Evolutionary conservation across 1,140 invertebrate genomes (phyloP).

Genomic region (Pogonomyrmex californicus): DNA sequence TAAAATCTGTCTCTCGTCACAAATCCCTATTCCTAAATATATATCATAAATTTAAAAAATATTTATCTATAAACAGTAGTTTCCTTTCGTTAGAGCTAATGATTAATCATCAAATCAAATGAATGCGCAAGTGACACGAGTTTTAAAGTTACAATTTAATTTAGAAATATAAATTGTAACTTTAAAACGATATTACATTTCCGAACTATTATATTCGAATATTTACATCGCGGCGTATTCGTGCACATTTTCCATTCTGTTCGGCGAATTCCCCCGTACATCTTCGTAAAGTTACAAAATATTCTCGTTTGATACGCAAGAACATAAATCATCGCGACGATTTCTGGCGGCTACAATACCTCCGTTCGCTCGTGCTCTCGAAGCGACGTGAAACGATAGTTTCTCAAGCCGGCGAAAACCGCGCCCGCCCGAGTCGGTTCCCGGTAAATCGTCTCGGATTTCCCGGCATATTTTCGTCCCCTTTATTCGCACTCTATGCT

Average conservation of each 20-base stretch:
- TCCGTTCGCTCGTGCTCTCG: constrained; percentile 22
- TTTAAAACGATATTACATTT: background rate
- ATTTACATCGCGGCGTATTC: background rate
- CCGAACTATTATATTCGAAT: background rate
- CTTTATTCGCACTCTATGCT: constrained; percentile 58
- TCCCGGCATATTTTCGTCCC: constrained; percentile 51
- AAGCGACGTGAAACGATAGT: constrained; percentile 47
- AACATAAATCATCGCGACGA: constrained; percentile 55
- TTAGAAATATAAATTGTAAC: too few relatives aligned
- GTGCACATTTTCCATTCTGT: background rate
- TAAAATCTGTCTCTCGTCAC: background rate
- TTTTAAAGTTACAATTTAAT: too few relatives aligned
- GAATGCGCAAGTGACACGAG: background rate
- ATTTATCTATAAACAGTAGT: background rate
- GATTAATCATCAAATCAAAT: constrained; percentile 6
- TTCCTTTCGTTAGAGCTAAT: background rate
- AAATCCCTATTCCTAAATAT: background rate
- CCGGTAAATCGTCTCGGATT: constrained; percentile 63
- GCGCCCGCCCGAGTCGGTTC: constrained; percentile 28
- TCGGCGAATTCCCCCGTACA: too few relatives aligned
- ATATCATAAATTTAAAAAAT: background rate
- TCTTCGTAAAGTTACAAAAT: constrained; percentile 22
- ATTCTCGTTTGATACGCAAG: constrained; percentile 29
- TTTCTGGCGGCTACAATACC: constrained; percentile 39
- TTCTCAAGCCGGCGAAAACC: constrained; percentile 53